Conservation (phyloP, 2,113 vertebrate species). For the Ardeotis arabs region DNA sequence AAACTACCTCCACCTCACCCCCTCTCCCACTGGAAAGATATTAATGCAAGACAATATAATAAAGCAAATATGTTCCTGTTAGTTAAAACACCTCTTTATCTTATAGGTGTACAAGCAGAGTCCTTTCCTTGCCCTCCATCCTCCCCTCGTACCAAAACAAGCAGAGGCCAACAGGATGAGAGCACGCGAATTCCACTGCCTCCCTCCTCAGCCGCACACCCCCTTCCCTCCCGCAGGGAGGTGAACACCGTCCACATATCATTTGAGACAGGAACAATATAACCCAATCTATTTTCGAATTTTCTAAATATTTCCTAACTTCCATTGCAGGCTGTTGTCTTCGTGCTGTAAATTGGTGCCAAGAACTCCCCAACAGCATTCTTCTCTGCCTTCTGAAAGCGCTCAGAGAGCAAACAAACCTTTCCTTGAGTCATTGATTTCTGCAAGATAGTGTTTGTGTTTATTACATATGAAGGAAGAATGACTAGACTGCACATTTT, state of each 20-base stretch:
- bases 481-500: slow-evolving; percentile 24
- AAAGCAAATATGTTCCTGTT: not conserved
- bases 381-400: slow-evolving; percentile 51
- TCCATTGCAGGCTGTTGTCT: slow-evolving; percentile 55
- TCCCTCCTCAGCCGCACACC: not conserved
- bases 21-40: not conserved
- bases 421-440: slow-evolving; percentile 50
- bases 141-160: not conserved
- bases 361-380: slow-evolving; percentile 60
- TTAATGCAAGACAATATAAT: not conserved
- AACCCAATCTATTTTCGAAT: slow-evolving; percentile 50
- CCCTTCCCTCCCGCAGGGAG: not conserved
- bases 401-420: slow-evolving; percentile 40
- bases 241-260: not conserved
- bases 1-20: not conserved
- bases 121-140: not conserved
- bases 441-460: slow-evolving; percentile 34
- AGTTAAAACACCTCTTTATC: not conserved
- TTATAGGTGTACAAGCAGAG: not conserved
- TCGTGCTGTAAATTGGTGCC: not conserved
- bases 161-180: accelerated
- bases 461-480: slow-evolving; percentile 14
- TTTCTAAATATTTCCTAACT: slow-evolving; percentile 72
- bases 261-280: slow-evolving; percentile 33
- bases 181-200: not conserved